Evolutionary conservation across 64 coral and sea anemone species (phyloP), one percentile per base, ranked within the genome.

Genomic region (Dendrophyllia cribrosa): DNA sequence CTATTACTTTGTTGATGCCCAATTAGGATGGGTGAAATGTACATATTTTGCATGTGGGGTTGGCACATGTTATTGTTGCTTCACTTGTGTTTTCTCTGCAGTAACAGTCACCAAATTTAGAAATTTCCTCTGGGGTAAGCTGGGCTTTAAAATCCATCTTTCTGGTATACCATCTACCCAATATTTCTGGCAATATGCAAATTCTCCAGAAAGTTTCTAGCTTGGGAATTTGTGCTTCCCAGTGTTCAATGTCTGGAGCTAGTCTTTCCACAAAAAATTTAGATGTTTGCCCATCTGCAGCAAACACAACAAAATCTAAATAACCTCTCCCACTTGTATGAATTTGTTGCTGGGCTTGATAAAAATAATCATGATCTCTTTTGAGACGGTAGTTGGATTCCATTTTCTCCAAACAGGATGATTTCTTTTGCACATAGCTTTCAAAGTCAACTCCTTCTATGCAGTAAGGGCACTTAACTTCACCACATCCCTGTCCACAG

Each of bases 41-140:
- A 1, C 1, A 21, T 5, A 74, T n/a, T 63, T 53, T 21, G 9
- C 86, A 88, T 43, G 12, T 24, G 17, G 51, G 71, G n/a, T 88
- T 95, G 22, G 71, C 78, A 68, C 94, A 91, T 8, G 67, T 87
- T 6, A 95, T 75, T 68, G 71, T 64, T 53, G 1, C 12, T 62
- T 76, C 72, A 17, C 56, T 19, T n/a, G 53, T 62, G 1, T 2
- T 44, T 45, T 76, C 9, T 64, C 86, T 88, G 43, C 86, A 76
- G 50, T 59, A 88, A 58, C 85, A 88, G 3, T 59, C 50, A 59
- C 51, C 43, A 53, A 46, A 19, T 73, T 43, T 45, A n/a, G 14
- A 6, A 6, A 21, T 22, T 51, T 86, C 84, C 1, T 6, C 15
- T 72, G 16, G 16, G 5, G 63, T 5, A 5, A 52, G 14, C 43